Percentiles rank a stretch among this genome's conserved stretches.
Conservation (phyloP, 2,888 invertebrate species). For the Scaptomyza caliginosa region DNA sequence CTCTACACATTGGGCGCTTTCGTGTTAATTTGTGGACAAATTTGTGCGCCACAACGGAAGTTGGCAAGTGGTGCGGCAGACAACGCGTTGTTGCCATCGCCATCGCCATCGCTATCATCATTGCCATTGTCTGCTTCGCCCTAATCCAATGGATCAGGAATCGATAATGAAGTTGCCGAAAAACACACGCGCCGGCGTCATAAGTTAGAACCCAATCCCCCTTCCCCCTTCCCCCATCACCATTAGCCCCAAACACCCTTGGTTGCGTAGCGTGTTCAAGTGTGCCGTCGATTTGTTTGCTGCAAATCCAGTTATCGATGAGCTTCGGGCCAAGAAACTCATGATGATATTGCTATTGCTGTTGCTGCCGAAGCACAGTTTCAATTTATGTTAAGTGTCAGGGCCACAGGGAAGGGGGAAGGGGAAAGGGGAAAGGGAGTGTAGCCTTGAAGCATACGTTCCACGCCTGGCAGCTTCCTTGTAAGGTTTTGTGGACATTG, state of each 20-base stretch:
- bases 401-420: background rate
- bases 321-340: conserved; percentile 32
- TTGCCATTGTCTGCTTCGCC: conserved; percentile 26
- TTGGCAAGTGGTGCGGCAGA: conserved; percentile 13
- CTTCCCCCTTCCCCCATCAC: background rate
- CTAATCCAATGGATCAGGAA: conserved; percentile 76
- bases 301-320: conserved; percentile 80
- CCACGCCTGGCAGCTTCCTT: conserved; percentile 20
- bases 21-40: conserved; percentile 80
- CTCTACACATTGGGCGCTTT: conserved; percentile 53
- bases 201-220: conserved; percentile 52
- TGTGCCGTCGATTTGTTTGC: conserved; percentile 73
- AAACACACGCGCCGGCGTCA: conserved; percentile 69
- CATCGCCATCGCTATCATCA: conserved; percentile 50
- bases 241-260: too few relatives aligned
- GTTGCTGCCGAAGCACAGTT: conserved; percentile 41
- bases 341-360: conserved; percentile 21
- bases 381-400: conserved; percentile 62
- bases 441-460: conserved; percentile 42
- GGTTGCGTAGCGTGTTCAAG: conserved; percentile 49
- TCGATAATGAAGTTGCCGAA: conserved; percentile 79
- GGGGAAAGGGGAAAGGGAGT: background rate
- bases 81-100: conserved; percentile 58
- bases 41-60: conserved; percentile 74
- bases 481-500: background rate